These are phyloP conservation scores for Betta splendens DNA, from an alignment of 2,797 vertebrate genomes.

Conservation along the genomic window DNA sequence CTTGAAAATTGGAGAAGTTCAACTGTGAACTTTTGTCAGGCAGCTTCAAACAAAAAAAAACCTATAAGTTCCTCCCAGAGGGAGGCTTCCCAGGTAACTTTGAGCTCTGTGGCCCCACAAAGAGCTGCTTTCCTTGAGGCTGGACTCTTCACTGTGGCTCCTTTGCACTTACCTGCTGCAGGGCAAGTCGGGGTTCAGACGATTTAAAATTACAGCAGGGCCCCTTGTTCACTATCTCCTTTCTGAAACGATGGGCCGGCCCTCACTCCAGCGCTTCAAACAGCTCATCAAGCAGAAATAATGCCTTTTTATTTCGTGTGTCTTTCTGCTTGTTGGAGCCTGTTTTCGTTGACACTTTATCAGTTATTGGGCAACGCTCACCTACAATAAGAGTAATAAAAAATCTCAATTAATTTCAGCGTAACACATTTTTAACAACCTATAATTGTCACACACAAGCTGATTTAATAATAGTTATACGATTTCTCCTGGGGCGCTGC, in stretches of 20 bases:
- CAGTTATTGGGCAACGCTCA: constrained; percentile 3
- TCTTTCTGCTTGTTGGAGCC: too few species aligned
- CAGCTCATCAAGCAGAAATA: too few species aligned
- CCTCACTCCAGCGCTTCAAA: constrained; percentile 3
- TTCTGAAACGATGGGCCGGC: not conserved
- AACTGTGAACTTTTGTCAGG: not conserved
- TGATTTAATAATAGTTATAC: not conserved
- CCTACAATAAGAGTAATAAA: too few species aligned
- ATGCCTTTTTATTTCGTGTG: too few species aligned
- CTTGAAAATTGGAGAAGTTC: not conserved
- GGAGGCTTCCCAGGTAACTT: not conserved
- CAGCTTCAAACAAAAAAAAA: too few species aligned
- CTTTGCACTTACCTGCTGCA: not conserved
- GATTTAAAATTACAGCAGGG: not conserved
- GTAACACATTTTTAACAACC: not conserved
- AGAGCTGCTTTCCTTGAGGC: not conserved
- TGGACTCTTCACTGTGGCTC: constrained; percentile 1
- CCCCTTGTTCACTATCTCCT: not conserved
- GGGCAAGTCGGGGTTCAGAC: constrained; percentile 1
- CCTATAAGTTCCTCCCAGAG: not conserved
- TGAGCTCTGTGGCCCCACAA: not conserved
- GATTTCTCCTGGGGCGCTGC: constrained; percentile 17
- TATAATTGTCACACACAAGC: constrained; percentile 11
- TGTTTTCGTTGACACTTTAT: constrained; percentile 12
- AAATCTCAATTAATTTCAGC: not conserved